Evolutionary conservation across 2,113 vertebrate species (phyloP).

Genomic region (Alouatta palliata): DNA sequence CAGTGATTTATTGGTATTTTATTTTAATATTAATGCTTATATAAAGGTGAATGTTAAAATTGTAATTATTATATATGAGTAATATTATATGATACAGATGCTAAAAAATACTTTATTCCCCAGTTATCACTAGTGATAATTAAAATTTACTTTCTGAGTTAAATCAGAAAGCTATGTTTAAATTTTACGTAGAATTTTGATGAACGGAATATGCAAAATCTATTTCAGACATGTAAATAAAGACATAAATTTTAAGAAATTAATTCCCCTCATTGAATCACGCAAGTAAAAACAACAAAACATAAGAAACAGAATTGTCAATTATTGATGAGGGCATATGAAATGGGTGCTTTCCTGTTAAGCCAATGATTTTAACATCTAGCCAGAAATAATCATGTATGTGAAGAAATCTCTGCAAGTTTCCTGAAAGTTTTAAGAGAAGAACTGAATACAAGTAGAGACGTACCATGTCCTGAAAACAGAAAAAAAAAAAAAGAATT

Average conservation of each 20-base stretch:
- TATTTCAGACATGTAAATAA: constrained; percentile 6
- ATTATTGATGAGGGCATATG: background rate
- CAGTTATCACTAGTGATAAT: constrained; percentile 12
- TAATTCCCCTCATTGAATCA: background rate
- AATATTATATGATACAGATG: background rate
- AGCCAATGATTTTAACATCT: background rate
- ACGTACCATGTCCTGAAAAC: background rate
- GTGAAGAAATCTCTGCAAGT: background rate
- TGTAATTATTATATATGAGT: background rate
- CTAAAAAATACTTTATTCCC: background rate
- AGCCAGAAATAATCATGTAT: background rate
- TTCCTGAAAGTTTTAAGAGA: constrained; percentile 2
- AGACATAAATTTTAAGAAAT: background rate
- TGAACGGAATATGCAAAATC: background rate
- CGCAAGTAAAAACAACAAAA: constrained; percentile 40
- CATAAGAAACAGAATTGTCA: background rate
- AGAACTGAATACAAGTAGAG: background rate
- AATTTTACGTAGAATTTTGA: background rate
- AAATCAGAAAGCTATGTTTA: constrained; percentile 55
- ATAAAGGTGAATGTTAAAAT: constrained; percentile 26
- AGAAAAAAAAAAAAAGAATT: background rate
- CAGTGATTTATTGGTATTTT: constrained; percentile 30
- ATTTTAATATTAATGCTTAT: constrained; percentile 5
- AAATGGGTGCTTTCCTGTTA: background rate
- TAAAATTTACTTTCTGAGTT: constrained; percentile 24